These are phyloP conservation scores for Epirrhoe tristata DNA, from an alignment of 2,888 invertebrate genomes.

Conservation along the genomic window DNA sequence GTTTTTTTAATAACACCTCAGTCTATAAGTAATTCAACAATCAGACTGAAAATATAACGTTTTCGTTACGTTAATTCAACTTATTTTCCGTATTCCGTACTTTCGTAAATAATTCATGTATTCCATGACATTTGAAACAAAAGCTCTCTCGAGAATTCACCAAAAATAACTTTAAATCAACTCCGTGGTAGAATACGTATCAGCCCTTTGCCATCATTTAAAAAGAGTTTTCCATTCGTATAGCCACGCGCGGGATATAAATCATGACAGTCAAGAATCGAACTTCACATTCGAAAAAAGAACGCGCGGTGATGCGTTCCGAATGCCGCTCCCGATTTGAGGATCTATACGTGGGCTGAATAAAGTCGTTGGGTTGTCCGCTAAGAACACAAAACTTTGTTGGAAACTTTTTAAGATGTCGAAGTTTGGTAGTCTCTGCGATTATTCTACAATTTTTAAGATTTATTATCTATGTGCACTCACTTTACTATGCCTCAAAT, in stretches of 20 bases:
- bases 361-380: slow-evolving; percentile 28
- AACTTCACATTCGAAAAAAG: slow-evolving; percentile 51
- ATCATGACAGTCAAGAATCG: slow-evolving; percentile 48
- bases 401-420: neutral
- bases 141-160: too few relatives aligned
- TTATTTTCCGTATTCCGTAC: too few relatives aligned
- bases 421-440: too few relatives aligned
- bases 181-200: slow-evolving; percentile 32
- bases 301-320: slow-evolving; percentile 56
- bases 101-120: too few relatives aligned
- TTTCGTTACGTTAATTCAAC: too few relatives aligned
- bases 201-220: slow-evolving; percentile 32
- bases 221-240: slow-evolving; percentile 35
- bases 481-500: too few relatives aligned
- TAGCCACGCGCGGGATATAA: slow-evolving; percentile 46
- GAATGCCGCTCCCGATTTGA: slow-evolving; percentile 55
- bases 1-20: too few relatives aligned
- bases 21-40: too few relatives aligned
- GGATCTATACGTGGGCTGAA: slow-evolving; percentile 50
- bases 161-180: neutral
- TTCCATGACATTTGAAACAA: too few relatives aligned
- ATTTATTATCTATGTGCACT: too few relatives aligned
- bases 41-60: too few relatives aligned
- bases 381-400: neutral
- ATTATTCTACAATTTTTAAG: too few relatives aligned